Base-by-base conservation (phyloP, 2,113 vertebrate genomes). In the Toxostoma redivivum region DNA sequence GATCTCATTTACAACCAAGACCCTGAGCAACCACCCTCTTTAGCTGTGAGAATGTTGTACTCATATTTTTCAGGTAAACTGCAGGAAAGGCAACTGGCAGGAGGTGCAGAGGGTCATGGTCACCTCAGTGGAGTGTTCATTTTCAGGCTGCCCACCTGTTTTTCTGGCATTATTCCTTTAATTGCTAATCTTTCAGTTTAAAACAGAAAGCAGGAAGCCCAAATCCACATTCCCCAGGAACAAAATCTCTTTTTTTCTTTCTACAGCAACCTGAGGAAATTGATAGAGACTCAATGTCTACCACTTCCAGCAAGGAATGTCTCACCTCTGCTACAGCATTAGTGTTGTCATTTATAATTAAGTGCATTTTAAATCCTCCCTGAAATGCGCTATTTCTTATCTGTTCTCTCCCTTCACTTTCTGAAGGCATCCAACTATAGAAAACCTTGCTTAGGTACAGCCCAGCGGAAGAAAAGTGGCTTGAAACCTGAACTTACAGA, bases 401-500 rank as follows among this genome's bases (percentile, higher is more conserved):
- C 12, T 70, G 17, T 94, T 78, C 51, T 95, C 62, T 96, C 73
- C 50, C 22, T 62, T 56, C 14, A 7, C 90, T 71, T 97, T 66
- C 89, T 90, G 54, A 94, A 99, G 99, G 98, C 99, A 92, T 98
- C 99, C 28, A 95, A 78, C 90, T 97, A 97, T 13, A 95, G 97
- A 64, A 99, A 98, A 97, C 31, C 97, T 65, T 88, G 79, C 56
- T 20, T 96, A 54, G 84, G 97, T n/a, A 50, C 95, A 51, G 85
- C 91, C 50, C 98, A 98, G 33, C 95, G 97, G 90, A 99, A 98
- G 96, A 99, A 98, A 97, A 73, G 96, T 13, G 94, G 90, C 71
- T 76, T 97, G 79, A 99, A 99, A 97, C 88, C 97, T 19, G 99
- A 99, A 38, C 91, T 99, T 81, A 98, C 98, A 8, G 99, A 99